A percentile compares a stretch with the other conserved stretches of the same genome.
These are phyloP conservation scores for Aplidium turbinatum DNA, from an alignment of 23 tunicate genomes.

Conservation along the genomic window DNA sequence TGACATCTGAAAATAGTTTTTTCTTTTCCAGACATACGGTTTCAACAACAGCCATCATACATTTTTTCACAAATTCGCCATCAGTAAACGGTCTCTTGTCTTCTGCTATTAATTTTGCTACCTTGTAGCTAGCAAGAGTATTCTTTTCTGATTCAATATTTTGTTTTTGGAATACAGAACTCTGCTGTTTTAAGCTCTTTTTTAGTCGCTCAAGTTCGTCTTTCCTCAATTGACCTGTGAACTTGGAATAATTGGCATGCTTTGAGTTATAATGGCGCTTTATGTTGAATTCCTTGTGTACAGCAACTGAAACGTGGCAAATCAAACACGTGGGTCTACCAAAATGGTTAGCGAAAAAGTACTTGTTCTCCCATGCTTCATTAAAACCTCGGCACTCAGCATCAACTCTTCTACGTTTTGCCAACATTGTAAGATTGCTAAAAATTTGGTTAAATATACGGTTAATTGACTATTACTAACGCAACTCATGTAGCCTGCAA, in stretches of 20 bases:
- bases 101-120: constrained; percentile 69
- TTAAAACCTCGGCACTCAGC: constrained; percentile 43
- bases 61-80: constrained; percentile 64
- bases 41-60: constrained; percentile 73
- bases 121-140: constrained; percentile 63
- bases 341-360: constrained; percentile 16
- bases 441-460: too few species aligned
- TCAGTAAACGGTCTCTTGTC: constrained; percentile 66
- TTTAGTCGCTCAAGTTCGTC: too few species aligned
- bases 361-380: constrained; percentile 41
- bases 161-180: constrained; percentile 42
- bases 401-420: constrained; percentile 39
- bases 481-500: too few species aligned
- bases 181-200: constrained; percentile 29
- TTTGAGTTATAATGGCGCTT: constrained; percentile 64
- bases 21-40: constrained; percentile 63
- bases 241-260: constrained; percentile 27
- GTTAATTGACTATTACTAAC: too few species aligned
- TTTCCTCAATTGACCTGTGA: constrained; percentile 42
- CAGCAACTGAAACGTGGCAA: constrained; percentile 51
- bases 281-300: constrained; percentile 58
- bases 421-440: constrained; percentile 25
- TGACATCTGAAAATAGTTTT: constrained; percentile 46
- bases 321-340: constrained; percentile 40
- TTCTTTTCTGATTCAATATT: constrained; percentile 56